Percentiles rank a stretch among this genome's conserved stretches.
phyloP scores from a whole-genome alignment of 2,888 invertebrate genomes.

The Heliconius aoede region DNA sequence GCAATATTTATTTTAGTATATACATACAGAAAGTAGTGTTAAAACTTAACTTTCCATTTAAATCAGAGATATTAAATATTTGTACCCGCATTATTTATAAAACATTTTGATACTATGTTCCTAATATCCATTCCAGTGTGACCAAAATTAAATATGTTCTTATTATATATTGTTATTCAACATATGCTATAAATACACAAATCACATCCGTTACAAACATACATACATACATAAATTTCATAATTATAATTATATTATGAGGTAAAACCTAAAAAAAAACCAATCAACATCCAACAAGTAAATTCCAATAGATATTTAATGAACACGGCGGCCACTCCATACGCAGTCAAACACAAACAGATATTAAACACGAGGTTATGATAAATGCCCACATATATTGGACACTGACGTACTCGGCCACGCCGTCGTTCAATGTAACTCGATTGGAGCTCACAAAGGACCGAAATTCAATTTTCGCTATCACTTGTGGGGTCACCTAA shows the following conservation, averaged over 20 bases:
- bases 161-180: too few species aligned
- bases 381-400: slow-evolving; percentile 44
- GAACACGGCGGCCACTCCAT: neutral
- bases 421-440: slow-evolving; percentile 43
- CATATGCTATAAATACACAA: too few species aligned
- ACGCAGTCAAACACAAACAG: neutral
- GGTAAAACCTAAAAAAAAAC: neutral
- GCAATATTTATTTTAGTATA: neutral
- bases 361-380: slow-evolving; percentile 39
- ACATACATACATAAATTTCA: too few species aligned
- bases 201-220: too few species aligned
- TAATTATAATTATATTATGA: neutral
- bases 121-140: too few species aligned
- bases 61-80: neutral
- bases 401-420: slow-evolving; percentile 37
- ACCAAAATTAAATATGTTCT: too few species aligned
- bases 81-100: too few species aligned
- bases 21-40: neutral
- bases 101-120: too few species aligned
- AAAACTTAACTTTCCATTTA: neutral
- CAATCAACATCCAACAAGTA: neutral
- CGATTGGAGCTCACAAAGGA: slow-evolving; percentile 44
- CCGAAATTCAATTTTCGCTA: slow-evolving; percentile 47
- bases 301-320: slow-evolving; percentile 16
- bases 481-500: slow-evolving; percentile 40